Percentiles rank a stretch among this genome's conserved stretches.
These are phyloP conservation scores for Octomys mimax DNA, from an alignment of 2,797 vertebrate genomes.

Conservation along the genomic window DNA sequence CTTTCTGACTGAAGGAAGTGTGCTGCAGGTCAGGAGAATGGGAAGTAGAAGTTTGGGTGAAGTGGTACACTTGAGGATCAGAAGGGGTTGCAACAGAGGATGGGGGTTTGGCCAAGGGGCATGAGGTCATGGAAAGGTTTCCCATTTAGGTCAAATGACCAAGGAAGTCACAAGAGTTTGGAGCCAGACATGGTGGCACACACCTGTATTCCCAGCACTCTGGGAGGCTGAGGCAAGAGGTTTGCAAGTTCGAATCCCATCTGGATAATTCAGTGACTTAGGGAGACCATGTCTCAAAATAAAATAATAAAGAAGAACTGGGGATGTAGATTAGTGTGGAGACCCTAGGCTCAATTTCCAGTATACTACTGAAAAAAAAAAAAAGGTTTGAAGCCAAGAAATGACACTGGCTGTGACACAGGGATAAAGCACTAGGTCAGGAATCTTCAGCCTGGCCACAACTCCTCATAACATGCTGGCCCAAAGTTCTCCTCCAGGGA, in stretches of 20 bases:
- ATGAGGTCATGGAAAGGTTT: not conserved
- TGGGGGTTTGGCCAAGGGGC: not conserved
- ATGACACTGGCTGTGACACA: not conserved
- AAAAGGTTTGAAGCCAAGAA: not conserved
- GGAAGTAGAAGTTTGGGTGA: not conserved
- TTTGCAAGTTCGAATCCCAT: not conserved
- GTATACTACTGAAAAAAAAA: not conserved
- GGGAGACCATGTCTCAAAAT: not conserved
- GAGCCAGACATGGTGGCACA: not conserved
- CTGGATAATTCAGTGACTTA: not conserved
- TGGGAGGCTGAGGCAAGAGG: not conserved
- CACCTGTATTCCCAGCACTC: not conserved
- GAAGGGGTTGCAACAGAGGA: not conserved
- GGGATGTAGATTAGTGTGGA: not conserved
- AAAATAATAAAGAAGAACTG: not conserved
- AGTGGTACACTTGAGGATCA: not conserved
- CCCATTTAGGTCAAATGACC: not conserved
- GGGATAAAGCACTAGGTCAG: not conserved
- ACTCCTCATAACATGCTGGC: not conserved
- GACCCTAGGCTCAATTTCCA: not conserved
- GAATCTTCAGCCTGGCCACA: not conserved
- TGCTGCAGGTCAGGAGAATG: not conserved
- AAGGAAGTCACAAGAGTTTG: not conserved
- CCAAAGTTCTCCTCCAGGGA: not conserved
- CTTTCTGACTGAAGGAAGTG: not conserved